These are phyloP conservation scores for Nemotelus pantherinus DNA, from an alignment of 2,888 invertebrate genomes.

Conservation along the genomic window DNA sequence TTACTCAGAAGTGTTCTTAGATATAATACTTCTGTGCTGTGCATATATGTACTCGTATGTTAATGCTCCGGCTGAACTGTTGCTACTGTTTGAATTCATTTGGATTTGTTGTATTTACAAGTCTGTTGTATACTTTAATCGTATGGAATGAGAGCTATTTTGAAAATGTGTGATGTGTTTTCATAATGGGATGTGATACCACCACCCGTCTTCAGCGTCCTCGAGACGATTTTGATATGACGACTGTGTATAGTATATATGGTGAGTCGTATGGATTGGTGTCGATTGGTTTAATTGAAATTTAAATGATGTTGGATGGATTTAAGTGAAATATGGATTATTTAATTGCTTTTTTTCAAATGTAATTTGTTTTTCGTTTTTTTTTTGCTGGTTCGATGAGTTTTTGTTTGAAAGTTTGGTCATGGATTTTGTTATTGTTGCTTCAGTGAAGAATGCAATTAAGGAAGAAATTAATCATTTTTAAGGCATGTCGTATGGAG, in stretches of 20 bases:
- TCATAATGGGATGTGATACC: neutral
- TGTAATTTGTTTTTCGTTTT: neutral
- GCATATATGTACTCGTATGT: neutral
- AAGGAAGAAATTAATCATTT: slow-evolving; percentile 11
- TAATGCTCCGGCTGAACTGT: too few relatives aligned
- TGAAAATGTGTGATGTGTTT: slow-evolving; percentile 16
- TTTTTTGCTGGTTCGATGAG: too few relatives aligned
- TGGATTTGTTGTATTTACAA: neutral
- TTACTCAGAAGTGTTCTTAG: neutral
- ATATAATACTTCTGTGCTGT: neutral
- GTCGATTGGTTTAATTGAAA: slow-evolving; percentile 22
- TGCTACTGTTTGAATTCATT: too few relatives aligned
- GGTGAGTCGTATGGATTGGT: neutral
- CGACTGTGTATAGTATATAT: too few relatives aligned
- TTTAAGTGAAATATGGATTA: slow-evolving; percentile 9
- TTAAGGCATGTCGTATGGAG: neutral
- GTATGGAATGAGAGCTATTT: slow-evolving; percentile 22
- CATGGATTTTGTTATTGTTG: neutral
- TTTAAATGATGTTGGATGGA: slow-evolving; percentile 22
- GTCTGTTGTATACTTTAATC: slow-evolving; percentile 1
- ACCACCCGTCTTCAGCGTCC: too few relatives aligned
- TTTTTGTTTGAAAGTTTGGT: neutral
- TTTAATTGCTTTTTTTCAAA: neutral
- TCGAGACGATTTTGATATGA: too few relatives aligned
- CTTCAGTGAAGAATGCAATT: slow-evolving; percentile 3